Percentiles rank a stretch among this genome's conserved stretches.
Conservation (phyloP, 2,797 vertebrate genomes). For the Crypturellus tataupa region DNA sequence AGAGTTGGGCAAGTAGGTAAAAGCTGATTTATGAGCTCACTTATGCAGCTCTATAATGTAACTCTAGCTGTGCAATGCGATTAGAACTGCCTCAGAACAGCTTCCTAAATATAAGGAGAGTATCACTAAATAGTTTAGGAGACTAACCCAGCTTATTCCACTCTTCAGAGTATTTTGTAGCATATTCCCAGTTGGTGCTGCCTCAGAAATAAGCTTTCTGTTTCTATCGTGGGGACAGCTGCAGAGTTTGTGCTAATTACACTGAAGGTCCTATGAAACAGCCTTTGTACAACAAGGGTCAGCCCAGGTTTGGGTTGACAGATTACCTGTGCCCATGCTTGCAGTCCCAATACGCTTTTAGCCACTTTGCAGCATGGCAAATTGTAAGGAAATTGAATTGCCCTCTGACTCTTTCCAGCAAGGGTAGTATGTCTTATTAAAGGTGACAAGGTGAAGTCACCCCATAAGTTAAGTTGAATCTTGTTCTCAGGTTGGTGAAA, state of each 20-base stretch:
- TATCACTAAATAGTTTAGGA: not conserved
- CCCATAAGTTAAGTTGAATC: not conserved
- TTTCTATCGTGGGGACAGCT: conserved; percentile 20
- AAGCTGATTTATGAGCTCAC: not conserved
- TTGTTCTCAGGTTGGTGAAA: not conserved
- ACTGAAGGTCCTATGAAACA: not conserved
- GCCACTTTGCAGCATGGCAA: not conserved
- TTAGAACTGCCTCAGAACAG: not conserved
- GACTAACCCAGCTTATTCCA: not conserved
- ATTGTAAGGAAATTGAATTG: not conserved
- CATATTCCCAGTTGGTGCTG: not conserved
- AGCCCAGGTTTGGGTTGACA: not conserved
- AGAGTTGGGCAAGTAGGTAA: not conserved
- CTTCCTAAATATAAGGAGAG: not conserved
- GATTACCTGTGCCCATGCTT: not conserved
- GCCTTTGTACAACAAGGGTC: not conserved
- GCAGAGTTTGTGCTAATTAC: not conserved
- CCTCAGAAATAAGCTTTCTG: conserved; percentile 25
- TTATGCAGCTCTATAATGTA: not conserved
- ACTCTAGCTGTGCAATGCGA: not conserved
- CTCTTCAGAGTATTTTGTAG: not conserved
- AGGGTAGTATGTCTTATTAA: too few species aligned
- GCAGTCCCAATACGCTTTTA: not conserved
- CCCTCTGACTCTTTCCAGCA: not conserved
- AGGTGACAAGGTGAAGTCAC: not conserved